Evolutionary conservation across 2,888 invertebrate species (phyloP).

Genomic region (Hecatera dysodea): DNA sequence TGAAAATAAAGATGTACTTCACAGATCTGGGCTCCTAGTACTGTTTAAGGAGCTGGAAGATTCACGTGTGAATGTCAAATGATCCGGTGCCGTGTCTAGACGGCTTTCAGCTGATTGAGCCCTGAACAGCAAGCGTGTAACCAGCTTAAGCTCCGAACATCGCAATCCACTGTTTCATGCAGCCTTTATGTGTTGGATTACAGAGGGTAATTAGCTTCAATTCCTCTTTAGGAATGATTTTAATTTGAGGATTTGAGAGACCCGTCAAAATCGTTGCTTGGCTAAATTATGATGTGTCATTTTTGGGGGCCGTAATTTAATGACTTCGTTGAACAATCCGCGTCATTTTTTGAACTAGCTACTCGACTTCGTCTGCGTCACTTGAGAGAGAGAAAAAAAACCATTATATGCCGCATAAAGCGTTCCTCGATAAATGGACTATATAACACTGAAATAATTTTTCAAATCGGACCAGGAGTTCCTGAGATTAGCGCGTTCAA

Average conservation of each 20-base stretch:
- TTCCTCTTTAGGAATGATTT: neutral
- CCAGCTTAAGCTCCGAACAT: constrained; percentile 53
- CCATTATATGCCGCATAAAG: no score
- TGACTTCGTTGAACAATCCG: neutral
- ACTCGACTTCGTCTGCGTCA: no score
- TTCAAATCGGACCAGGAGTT: no score
- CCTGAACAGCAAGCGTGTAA: constrained; percentile 65
- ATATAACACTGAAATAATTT: no score
- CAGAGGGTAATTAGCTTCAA: constrained; percentile 28
- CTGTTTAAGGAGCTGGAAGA: constrained; percentile 30
- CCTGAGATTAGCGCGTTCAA: no score
- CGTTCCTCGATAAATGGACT: no score
- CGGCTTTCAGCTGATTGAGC: constrained; percentile 67
- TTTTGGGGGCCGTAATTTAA: neutral
- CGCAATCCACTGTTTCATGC: constrained; percentile 46
- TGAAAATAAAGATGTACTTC: constrained; percentile 3
- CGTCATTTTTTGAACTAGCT: no score
- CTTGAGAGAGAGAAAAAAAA: no score
- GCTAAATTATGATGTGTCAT: neutral
- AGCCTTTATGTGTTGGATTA: constrained; percentile 15
- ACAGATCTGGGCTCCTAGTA: constrained; percentile 13
- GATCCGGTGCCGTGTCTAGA: constrained; percentile 45
- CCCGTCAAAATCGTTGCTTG: neutral
- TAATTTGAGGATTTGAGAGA: neutral
- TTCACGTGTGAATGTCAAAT: constrained; percentile 17